Conservation (phyloP, 2,113 vertebrate species). For the Uria lomvia region DNA sequence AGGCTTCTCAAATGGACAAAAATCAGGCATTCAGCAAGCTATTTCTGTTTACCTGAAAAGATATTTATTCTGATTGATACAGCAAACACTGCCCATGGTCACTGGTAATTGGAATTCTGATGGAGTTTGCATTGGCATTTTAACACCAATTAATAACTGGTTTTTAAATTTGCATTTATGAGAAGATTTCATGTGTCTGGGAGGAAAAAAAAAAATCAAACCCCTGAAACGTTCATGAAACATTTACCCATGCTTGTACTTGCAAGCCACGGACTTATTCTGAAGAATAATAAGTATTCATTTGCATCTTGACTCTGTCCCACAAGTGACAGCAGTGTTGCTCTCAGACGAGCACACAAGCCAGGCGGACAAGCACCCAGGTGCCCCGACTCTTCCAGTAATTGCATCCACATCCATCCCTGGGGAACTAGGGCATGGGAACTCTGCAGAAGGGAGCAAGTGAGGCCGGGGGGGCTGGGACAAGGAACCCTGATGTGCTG, state of each 20-base stretch:
- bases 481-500: background rate
- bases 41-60: background rate
- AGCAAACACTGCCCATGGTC: background rate
- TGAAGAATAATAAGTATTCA: background rate
- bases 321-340: background rate
- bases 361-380: background rate
- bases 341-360: background rate
- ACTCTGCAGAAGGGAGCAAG: background rate
- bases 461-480: background rate
- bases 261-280: background rate
- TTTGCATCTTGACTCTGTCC: conserved; percentile 49
- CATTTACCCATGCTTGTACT: background rate
- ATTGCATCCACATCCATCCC: background rate
- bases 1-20: background rate
- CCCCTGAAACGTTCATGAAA: background rate
- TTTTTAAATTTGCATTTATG: background rate
- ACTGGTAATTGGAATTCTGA: background rate
- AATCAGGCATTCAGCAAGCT: background rate
- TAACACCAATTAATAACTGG: background rate
- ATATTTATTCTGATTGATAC: background rate
- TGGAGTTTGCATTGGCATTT: background rate
- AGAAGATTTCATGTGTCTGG: background rate
- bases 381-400: background rate
- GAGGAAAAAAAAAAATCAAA: background rate
- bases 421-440: too few relatives aligned